phyloP scores from a whole-genome alignment of 1,140 invertebrate species.

The Drosophila sproati region DNA sequence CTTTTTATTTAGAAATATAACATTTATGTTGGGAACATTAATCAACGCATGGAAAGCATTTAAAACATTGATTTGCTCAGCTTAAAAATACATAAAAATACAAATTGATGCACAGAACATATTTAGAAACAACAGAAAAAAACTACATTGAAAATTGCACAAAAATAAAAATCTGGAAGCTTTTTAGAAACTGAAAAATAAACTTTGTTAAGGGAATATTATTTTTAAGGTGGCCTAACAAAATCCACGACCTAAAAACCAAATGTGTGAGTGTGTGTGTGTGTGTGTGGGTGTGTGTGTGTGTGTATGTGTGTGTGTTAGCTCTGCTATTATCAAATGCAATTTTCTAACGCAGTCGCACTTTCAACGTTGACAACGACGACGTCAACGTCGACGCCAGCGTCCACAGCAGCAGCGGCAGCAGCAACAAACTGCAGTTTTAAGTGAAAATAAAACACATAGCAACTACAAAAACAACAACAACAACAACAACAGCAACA shows the following conservation, averaged over 20 bases:
- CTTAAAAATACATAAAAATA: too few species aligned
- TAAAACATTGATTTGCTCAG: too few species aligned
- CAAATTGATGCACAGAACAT: too few species aligned
- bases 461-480: slow-evolving; percentile 47
- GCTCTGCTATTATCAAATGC: slow-evolving; percentile 74
- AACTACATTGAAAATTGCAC: neutral
- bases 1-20: too few species aligned
- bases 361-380: slow-evolving; percentile 73
- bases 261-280: slow-evolving; percentile 28
- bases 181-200: slow-evolving; percentile 22
- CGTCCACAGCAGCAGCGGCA: slow-evolving; percentile 36
- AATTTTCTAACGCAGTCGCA: slow-evolving; percentile 84
- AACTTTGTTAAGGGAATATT: slow-evolving; percentile 12
- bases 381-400: slow-evolving; percentile 19
- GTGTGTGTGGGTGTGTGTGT: slow-evolving; percentile 35
- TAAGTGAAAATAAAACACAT: slow-evolving; percentile 81
- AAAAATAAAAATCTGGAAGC: neutral
- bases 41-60: too few species aligned
- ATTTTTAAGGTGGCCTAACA: slow-evolving; percentile 10
- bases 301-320: slow-evolving; percentile 45
- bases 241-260: slow-evolving; percentile 69
- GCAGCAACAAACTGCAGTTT: slow-evolving; percentile 74
- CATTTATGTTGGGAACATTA: too few species aligned
- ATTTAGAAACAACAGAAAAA: neutral
- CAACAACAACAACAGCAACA: slow-evolving; percentile 27